A percentile compares a stretch with the other conserved stretches of the same genome.
phyloP scores from a whole-genome alignment of 2,888 invertebrate species.

The Ischnus inquisitorius region DNA sequence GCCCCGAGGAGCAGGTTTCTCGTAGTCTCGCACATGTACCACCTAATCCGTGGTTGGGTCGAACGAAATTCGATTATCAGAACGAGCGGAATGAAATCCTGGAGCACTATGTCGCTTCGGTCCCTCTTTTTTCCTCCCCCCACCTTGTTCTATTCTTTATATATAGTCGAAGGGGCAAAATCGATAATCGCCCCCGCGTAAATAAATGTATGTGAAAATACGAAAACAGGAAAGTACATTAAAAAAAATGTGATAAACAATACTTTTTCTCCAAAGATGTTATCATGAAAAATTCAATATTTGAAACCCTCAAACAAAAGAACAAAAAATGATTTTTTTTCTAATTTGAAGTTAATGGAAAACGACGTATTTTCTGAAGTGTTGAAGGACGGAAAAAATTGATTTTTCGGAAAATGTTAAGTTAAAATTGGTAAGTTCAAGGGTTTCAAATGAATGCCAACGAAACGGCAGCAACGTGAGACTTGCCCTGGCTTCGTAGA shows the following conservation, averaged over 20 bases:
- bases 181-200: conserved; percentile 32
- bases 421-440: not conserved
- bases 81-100: conserved; percentile 64
- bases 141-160: conserved; percentile 5
- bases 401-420: too few relatives aligned
- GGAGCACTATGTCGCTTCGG: conserved; percentile 33
- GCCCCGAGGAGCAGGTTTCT: conserved; percentile 47
- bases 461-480: conserved; percentile 2
- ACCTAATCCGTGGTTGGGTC: conserved; percentile 66
- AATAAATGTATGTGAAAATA: conserved; percentile 10
- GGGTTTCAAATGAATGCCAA: not conserved
- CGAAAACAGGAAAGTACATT: not conserved
- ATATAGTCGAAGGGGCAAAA: conserved; percentile 5
- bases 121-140: conserved; percentile 11
- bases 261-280: too few relatives aligned
- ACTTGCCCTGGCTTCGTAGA: conserved; percentile 2
- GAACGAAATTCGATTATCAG: conserved; percentile 72
- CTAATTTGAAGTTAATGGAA: too few relatives aligned
- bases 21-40: conserved; percentile 44
- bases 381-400: too few relatives aligned
- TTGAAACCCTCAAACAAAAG: too few relatives aligned
- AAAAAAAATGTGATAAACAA: not conserved
- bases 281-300: too few relatives aligned
- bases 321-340: not conserved
- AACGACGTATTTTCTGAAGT: too few relatives aligned